Percentiles rank a stretch among this genome's conserved stretches.
Evolutionary conservation across 1,140 invertebrate species (phyloP).

Genomic region (Macrobrachium rosenbergii): DNA sequence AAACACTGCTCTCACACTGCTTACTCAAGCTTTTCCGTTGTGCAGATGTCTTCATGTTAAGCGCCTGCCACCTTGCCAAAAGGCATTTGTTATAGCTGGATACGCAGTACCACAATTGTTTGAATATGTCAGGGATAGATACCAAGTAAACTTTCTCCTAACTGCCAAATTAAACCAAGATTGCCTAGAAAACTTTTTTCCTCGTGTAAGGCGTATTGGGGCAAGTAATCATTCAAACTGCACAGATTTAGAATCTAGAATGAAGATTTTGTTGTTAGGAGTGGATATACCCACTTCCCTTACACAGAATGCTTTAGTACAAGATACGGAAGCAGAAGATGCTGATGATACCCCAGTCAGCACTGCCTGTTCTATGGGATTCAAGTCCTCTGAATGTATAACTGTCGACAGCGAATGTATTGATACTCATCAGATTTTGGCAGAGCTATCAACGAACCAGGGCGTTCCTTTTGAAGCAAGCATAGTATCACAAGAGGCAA

Average conservation of each 20-base stretch:
- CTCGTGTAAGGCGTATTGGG: slow-evolving; percentile 18
- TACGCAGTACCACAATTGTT: slow-evolving; percentile 16
- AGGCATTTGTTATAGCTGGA: slow-evolving; percentile 28
- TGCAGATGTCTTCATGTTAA: slow-evolving; percentile 17
- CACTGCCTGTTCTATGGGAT: slow-evolving; percentile 28
- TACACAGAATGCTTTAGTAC: background rate
- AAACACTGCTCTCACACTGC: slow-evolving; percentile 23
- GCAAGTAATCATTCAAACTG: slow-evolving; percentile 11
- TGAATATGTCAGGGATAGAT: slow-evolving; percentile 24
- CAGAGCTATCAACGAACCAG: slow-evolving; percentile 3
- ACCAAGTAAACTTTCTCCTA: slow-evolving; percentile 7
- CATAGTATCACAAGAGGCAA: background rate
- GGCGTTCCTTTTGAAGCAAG: background rate
- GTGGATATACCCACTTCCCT: slow-evolving; percentile 24
- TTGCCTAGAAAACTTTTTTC: slow-evolving; percentile 30
- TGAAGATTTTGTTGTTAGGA: slow-evolving; percentile 34
- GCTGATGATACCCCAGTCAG: slow-evolving; percentile 11
- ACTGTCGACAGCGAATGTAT: background rate
- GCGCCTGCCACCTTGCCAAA: slow-evolving; percentile 32
- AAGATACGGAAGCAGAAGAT: background rate
- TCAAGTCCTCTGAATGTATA: slow-evolving; percentile 2
- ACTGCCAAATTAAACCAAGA: slow-evolving; percentile 17
- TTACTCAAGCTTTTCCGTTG: slow-evolving; percentile 14
- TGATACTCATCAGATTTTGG: slow-evolving; percentile 22
- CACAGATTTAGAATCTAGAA: slow-evolving; percentile 26